A percentile compares a stretch with the other conserved stretches of the same genome.
Conservation (phyloP, 2,888 invertebrate species). For the Mechanitis messenoides region DNA sequence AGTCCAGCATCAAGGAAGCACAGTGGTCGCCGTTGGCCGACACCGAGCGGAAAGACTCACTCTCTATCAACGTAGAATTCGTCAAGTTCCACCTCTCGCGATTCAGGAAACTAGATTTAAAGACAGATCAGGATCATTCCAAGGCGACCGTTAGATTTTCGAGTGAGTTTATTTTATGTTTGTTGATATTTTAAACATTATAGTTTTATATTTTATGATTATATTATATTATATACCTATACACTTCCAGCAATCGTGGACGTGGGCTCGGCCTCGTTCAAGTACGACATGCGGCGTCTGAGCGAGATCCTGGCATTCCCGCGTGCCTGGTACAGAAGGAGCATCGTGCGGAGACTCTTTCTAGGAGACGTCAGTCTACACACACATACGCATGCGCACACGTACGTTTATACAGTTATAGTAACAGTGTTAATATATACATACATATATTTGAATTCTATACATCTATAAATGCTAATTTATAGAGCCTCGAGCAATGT, state of each 20-base stretch:
- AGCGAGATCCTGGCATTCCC: constrained; percentile 98
- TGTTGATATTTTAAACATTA: background rate
- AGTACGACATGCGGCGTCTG: constrained; percentile 98
- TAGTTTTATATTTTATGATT: background rate
- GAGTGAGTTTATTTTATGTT: constrained; percentile 73
- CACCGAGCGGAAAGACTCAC: constrained; percentile 94
- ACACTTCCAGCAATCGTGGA: constrained; percentile 87
- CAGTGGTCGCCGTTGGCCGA: constrained; percentile 92
- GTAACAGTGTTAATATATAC: background rate
- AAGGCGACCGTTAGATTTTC: constrained; percentile 95
- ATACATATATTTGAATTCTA: constrained; percentile 3
- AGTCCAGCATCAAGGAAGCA: constrained; percentile 84
- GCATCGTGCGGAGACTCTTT: constrained; percentile 93
- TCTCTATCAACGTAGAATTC: constrained; percentile 97
- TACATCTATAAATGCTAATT: constrained; percentile 3
- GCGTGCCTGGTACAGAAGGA: constrained; percentile 98
- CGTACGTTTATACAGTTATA: no score
- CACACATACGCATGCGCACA: constrained; percentile 23
- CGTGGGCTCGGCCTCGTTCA: constrained; percentile 96
- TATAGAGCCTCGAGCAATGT: constrained; percentile 44
- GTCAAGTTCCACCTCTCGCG: constrained; percentile 96
- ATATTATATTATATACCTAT: background rate
- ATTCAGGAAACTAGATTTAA: constrained; percentile 91
- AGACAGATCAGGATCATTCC: constrained; percentile 81
- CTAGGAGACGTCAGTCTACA: constrained; percentile 91